Percentiles rank a stretch among this genome's conserved stretches.
Evolutionary conservation across 2,113 vertebrate species (phyloP).

Genomic region (Plecotus auritus): DNA sequence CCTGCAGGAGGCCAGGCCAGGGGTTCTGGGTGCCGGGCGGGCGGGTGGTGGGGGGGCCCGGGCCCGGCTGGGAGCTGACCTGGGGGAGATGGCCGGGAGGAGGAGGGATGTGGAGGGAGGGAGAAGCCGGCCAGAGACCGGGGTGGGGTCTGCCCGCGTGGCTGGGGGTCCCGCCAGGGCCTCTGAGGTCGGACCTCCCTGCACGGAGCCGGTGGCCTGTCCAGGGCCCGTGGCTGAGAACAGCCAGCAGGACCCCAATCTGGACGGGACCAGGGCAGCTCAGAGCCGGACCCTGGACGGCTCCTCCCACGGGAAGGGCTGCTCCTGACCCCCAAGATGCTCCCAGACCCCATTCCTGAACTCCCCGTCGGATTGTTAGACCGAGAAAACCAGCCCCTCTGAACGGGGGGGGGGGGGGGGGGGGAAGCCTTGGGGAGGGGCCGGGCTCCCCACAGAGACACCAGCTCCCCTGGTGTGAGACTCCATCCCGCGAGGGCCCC

Average conservation of each 20-base stretch:
- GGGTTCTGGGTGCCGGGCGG: background rate
- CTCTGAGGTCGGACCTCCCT: background rate
- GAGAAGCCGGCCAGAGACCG: background rate
- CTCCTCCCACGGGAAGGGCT: background rate
- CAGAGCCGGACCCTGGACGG: fast-evolving
- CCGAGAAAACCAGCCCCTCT: background rate
- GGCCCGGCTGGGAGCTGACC: background rate
- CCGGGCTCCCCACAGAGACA: background rate
- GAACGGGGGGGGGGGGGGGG: too few relatives aligned
- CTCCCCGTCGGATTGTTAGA: background rate
- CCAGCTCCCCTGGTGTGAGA: too few relatives aligned
- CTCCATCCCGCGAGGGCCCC: too few relatives aligned
- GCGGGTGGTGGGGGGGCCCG: too few relatives aligned
- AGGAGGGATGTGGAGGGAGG: background rate
- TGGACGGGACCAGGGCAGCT: background rate
- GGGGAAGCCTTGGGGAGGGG: too few relatives aligned
- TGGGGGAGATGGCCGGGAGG: background rate
- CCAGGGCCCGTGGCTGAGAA: background rate
- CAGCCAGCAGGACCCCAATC: background rate
- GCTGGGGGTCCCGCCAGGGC: too few relatives aligned
- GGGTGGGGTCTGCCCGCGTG: background rate
- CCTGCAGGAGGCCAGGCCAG: too few relatives aligned
- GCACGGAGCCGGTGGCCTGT: fast-evolving
- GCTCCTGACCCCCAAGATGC: background rate
- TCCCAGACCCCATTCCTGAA: background rate